Percentiles rank a stretch among this genome's conserved stretches.
Conservation (phyloP, 2,888 invertebrate species). For the Exephanes ischioxanthus region DNA sequence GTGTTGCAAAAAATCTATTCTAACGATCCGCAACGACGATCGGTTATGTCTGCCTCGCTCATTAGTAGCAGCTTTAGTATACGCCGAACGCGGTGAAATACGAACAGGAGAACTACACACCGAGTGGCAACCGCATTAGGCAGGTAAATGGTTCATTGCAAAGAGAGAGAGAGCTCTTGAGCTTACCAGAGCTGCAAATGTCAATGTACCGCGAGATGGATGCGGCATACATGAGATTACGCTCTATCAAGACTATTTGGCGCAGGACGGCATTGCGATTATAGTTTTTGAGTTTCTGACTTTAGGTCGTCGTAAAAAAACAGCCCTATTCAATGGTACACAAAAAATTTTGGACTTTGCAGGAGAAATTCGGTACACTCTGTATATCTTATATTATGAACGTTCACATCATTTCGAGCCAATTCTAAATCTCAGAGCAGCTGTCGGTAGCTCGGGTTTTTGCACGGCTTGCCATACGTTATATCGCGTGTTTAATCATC, state of each 20-base stretch:
- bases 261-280: not conserved
- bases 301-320: too few relatives aligned
- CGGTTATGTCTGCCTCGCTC: constrained; percentile 14
- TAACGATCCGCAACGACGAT: constrained; percentile 16
- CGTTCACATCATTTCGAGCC: constrained; percentile 36
- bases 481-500: not conserved
- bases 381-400: constrained; percentile 27
- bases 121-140: not conserved
- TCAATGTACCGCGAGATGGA: not conserved
- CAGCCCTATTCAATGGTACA: not conserved
- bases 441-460: not conserved
- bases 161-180: not conserved
- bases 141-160: not conserved
- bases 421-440: constrained; percentile 14
- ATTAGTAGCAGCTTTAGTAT: not conserved
- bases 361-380: not conserved
- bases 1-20: constrained; percentile 9
- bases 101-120: not conserved
- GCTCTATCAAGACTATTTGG: not conserved
- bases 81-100: constrained; percentile 7
- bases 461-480: not conserved
- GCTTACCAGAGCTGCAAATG: not conserved
- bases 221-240: not conserved
- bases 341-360: not conserved
- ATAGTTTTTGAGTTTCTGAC: not conserved